Percentiles rank a stretch among this genome's conserved stretches.
These are phyloP conservation scores for Drosophila punjabiensis DNA, from an alignment of 1,140 invertebrate species.

Conservation along the genomic window DNA sequence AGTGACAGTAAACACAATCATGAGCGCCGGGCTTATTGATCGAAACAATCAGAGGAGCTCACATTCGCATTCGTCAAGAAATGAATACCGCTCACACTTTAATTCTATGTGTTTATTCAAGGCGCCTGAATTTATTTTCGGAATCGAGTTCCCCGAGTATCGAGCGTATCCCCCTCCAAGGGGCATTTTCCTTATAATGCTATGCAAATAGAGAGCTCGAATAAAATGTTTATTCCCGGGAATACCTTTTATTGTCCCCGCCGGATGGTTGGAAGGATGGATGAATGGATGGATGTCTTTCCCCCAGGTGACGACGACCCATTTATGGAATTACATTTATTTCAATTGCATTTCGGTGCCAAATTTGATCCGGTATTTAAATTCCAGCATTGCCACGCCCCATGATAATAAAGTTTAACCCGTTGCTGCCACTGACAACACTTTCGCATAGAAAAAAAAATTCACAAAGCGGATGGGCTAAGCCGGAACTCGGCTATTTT, in stretches of 20 bases:
- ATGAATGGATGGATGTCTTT: neutral
- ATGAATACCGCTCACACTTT: conserved; percentile 22
- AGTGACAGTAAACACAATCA: conserved; percentile 72
- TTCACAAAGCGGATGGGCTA: conserved; percentile 21
- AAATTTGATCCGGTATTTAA: conserved; percentile 39
- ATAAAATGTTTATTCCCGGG: conserved; percentile 40
- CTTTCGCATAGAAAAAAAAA: conserved; percentile 28
- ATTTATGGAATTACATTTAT: conserved; percentile 43
- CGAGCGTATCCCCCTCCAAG: neutral
- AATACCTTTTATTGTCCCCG: conserved; percentile 25
- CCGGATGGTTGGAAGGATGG: neutral
- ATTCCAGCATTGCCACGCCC: conserved; percentile 19
- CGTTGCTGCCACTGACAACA: conserved; percentile 24
- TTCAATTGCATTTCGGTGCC: conserved; percentile 42
- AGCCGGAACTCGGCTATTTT: conserved; percentile 38
- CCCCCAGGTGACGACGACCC: neutral
- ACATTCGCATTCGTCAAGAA: conserved; percentile 27
- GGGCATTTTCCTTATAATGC: conserved; percentile 12
- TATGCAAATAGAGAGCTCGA: conserved; percentile 37
- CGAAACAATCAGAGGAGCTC: conserved; percentile 32
- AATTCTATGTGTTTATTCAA: conserved; percentile 34
- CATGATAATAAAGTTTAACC: conserved; percentile 22
- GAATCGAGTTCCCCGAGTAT: neutral
- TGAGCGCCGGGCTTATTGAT: conserved; percentile 55
- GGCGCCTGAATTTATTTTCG: conserved; percentile 25